Evolutionary conservation across 1,140 invertebrate genomes (phyloP), one percentile per base, ranked within the genome.

Genomic region (Aethina tumida): DNA sequence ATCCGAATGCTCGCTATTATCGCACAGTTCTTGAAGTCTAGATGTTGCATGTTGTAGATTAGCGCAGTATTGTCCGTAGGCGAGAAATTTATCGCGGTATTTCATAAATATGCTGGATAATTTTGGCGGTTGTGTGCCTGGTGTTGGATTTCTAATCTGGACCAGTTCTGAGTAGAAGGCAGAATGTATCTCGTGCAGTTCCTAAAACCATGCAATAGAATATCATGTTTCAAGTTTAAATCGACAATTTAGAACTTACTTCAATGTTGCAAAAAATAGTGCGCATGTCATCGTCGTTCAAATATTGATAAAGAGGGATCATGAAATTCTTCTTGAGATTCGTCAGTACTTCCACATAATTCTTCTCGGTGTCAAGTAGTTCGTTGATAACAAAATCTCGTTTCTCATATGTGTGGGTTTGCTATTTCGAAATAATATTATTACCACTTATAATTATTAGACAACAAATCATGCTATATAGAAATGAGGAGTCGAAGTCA

Each of bases 21-120:
- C 67, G 50, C 77, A 83, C 3, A 81, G 49, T 46, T 91, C 81
- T 50, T 87, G 81, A 14, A 94, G 68, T 15, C 71, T 61, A 44
- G 76, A 74, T 55, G 90, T 87, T 20, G 89, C 87, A 18, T 67
- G 64, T 0, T 89, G 83, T 16, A 97, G 70, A 63, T 92, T 92
- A 3, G 91, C 85, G 65, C 94, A 98, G 62, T 96, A 97, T 53
- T 91, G 84, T 8, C 92, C 93, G 59, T 98, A 98, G 27, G 95
- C 74, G 9, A 97, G 70, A 59, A 98, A 84, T 41, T 81, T 81
- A 53, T 93, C 84, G 50, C 90, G 81, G 75, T 82, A 94, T 41
- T 82, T 79, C 2, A 94, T 71, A 63, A 98, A 97, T 30, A 88
- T 81, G 52, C 84, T 74, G 17, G 77, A 74, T 25, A 82, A 53